Conservation (phyloP, 2,888 invertebrate genomes). For the Drosophila kambysellisi region DNA sequence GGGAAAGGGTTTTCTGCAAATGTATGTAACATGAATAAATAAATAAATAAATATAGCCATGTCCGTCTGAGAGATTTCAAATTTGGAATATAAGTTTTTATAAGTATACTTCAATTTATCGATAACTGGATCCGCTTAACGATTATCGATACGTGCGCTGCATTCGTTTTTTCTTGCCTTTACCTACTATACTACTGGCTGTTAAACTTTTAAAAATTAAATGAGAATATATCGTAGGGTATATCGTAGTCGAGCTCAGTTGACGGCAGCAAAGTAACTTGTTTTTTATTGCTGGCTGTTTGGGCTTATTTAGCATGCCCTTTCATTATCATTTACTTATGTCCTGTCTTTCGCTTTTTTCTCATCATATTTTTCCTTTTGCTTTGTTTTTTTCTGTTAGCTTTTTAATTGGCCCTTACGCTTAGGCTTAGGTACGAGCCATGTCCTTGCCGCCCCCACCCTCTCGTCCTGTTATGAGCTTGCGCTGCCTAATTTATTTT, state of each 20-base stretch:
- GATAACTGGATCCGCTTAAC: neutral
- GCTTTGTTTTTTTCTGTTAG: slow-evolving; percentile 29
- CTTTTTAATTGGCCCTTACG: slow-evolving; percentile 77
- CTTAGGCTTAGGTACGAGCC: slow-evolving; percentile 58
- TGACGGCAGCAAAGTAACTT: neutral
- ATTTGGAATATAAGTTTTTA: neutral
- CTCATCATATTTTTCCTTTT: neutral
- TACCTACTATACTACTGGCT: too few relatives aligned
- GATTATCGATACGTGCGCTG: too few relatives aligned
- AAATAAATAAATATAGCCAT: neutral
- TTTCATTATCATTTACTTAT: slow-evolving; percentile 49
- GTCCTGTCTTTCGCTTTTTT: slow-evolving; percentile 34
- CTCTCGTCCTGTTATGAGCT: neutral
- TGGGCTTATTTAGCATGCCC: slow-evolving; percentile 49
- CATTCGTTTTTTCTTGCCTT: too few relatives aligned
- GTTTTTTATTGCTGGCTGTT: slow-evolving; percentile 36
- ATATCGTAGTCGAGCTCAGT: neutral
- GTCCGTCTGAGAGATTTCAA: neutral
- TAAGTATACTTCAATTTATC: neutral
- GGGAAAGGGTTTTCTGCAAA: neutral
- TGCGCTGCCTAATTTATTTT: slow-evolving; percentile 71
- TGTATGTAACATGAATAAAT: neutral
- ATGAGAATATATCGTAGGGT: neutral
- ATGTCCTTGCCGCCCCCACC: slow-evolving; percentile 8
- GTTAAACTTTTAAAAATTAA: too few relatives aligned